These are phyloP conservation scores for Chlorocebus sabaeus DNA, from an alignment of 2,113 vertebrate genomes.

Conservation along the genomic window DNA sequence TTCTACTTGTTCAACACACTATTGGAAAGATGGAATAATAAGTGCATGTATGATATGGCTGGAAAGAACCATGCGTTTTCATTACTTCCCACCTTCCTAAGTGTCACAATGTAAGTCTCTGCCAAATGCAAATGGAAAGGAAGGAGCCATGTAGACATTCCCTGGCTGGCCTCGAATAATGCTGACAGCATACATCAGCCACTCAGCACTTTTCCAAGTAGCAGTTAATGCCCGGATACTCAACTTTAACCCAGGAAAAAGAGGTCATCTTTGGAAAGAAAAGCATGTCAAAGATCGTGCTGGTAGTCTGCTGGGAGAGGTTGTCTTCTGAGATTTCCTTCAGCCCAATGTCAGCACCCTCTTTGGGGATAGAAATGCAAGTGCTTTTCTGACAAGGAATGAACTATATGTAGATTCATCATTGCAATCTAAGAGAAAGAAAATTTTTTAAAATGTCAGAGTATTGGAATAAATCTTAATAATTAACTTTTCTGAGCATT, in stretches of 20 bases:
- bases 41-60: neutral
- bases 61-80: conserved; percentile 29
- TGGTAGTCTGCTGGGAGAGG: conserved; percentile 73
- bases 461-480: conserved; percentile 22
- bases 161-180: conserved; percentile 36
- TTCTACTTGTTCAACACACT: neutral
- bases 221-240: conserved; percentile 78
- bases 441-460: conserved; percentile 72
- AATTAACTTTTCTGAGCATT: conserved; percentile 48
- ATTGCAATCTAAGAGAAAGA: conserved; percentile 57
- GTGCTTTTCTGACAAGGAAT: conserved; percentile 69
- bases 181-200: conserved; percentile 82
- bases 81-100: conserved; percentile 37
- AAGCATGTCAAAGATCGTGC: conserved; percentile 76
- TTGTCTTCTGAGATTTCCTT: conserved; percentile 69
- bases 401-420: conserved; percentile 68
- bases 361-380: conserved; percentile 77
- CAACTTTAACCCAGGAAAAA: conserved; percentile 82
- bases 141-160: neutral
- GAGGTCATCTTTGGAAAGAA: conserved; percentile 82
- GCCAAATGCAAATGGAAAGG: conserved; percentile 39
- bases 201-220: conserved; percentile 82
- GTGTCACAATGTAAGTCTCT: neutral
- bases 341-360: conserved; percentile 78
- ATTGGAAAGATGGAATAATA: conserved; percentile 25